Evolutionary conservation across 2,113 vertebrate species (phyloP), one percentile per base, ranked within the genome.

Genomic region (Lophochroa leadbeateri): DNA sequence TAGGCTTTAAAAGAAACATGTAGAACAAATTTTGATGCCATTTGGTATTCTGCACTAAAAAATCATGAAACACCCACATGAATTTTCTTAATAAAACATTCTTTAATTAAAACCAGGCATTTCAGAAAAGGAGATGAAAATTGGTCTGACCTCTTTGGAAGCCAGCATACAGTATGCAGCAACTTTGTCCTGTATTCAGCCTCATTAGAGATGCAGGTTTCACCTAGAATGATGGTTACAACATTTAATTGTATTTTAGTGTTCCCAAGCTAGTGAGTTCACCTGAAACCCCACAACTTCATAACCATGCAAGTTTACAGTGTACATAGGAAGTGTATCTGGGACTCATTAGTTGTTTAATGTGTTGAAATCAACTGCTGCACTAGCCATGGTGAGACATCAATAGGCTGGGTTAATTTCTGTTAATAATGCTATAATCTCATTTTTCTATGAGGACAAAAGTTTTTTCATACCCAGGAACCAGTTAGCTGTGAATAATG

Each of bases 11-110:
- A 31, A n/a, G 80, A 96, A 92, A 86, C 47, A 82, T 5, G n/a
- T 13, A 93, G 82, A 91, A 91, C 6, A 93, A 76, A 12, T 29
- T 60, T 79, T 77, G 31, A 68, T 88, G 4, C 17, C 53, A 60
- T 95, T 97, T 96, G 85, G 33, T 86, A 91, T 87, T 96, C 74
- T 91, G 47, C 35, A 84, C 24, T 90, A 41, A 96, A 76, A 69
- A 79, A 94, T 65, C 49, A 67, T 25, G 61, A 79, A 86, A 65
- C 21, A 1, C 23, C 18, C 37, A 31, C 2, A 0, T 78, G 17
- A 13, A 44, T 78, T 86, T 91, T 86, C 29, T 55, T 53, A 61
- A 68, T 65, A 49, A 78, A 93, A 49, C 17, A 8, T 7, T 89
- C 46, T 84, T 90, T 18, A 75, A 69, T 39, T 88, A 57, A 89